Base-by-base conservation (phyloP, 2,888 invertebrate genomes). In the Epistrophe eligans region DNA sequence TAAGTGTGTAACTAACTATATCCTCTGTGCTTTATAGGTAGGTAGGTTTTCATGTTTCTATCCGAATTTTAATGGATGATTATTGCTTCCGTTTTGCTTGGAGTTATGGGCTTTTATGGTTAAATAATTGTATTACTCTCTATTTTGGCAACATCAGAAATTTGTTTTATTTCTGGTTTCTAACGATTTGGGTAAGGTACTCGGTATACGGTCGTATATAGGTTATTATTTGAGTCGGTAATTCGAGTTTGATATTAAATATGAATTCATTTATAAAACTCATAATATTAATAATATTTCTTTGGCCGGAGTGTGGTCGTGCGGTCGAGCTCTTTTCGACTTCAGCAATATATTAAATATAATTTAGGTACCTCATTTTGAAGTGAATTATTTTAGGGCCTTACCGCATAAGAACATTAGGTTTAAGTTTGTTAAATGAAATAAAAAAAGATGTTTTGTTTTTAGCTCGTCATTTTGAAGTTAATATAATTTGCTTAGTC, bases 21-120 rank as follows among this genome's bases (percentile, higher is more conserved):
- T n/a, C 4, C 32, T 32, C 32, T 32, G 62, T 19, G 1, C 13
- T 24, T 13, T 13, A 13, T 3, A 8, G 11, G 10, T 28, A 17
- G 28, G 15, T 40, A 19, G 40, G 43, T 7, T 55, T 70, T 40
- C 38, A 62, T 62, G 62, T 70, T 50, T 50, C 38, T 66, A 43
- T 35, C 24, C 19, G 13, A 50, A 67, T 50, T 73, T 40, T 81
- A 77, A 84, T 81, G 81, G 81, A 84, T 81, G 71, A 72, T 84
- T 81, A 84, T 84, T 72, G 84, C 66, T 72, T 84, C 74, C 80
- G 84, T 58, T 80, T 84, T 57, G n/a, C 19, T 66, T 67, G n/a
- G 28, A 70, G 40, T 72, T 58, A 62, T 81, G 52, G 45, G 58
- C 50, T 57, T 84, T 77, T 60, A 60, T 77, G 60, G 81, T 43